A percentile compares a stretch with the other conserved stretches of the same genome.
Evolutionary conservation across 2,797 vertebrate genomes (phyloP).

Genomic region (Diplodus puntazzo): DNA sequence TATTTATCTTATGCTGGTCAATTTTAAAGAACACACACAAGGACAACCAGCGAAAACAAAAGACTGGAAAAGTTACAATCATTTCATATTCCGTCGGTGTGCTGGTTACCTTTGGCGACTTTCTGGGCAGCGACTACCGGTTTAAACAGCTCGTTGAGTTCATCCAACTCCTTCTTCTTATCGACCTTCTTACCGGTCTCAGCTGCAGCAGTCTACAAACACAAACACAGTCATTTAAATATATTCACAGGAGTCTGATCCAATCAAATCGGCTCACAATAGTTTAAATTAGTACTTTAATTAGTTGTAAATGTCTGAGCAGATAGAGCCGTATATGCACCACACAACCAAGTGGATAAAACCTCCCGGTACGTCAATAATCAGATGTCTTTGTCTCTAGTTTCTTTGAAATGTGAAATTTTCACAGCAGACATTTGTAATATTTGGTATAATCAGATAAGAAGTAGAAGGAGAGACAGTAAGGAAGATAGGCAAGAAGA

Average conservation of each 20-base stretch:
- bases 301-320: neutral
- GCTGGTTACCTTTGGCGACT: slow-evolving; percentile 93
- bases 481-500: neutral
- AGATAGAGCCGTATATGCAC: neutral
- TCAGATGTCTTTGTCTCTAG: neutral
- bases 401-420: neutral
- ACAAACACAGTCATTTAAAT: slow-evolving; percentile 2
- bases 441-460: neutral
- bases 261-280: neutral
- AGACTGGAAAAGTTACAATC: neutral
- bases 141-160: slow-evolving; percentile 98
- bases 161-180: slow-evolving; percentile 96
- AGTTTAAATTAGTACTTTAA: neutral
- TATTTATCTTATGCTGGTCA: neutral
- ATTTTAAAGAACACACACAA: neutral
- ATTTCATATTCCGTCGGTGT: neutral
- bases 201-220: slow-evolving; percentile 78
- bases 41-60: neutral
- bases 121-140: slow-evolving; percentile 97
- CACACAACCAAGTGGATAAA: neutral
- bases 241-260: neutral
- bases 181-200: slow-evolving; percentile 91
- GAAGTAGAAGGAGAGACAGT: neutral
- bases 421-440: neutral
- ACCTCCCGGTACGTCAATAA: neutral